Percentiles rank a stretch among this genome's conserved stretches.
These are phyloP conservation scores for Tuberolachnus salignus DNA, from an alignment of 2,888 invertebrate genomes.

Conservation along the genomic window DNA sequence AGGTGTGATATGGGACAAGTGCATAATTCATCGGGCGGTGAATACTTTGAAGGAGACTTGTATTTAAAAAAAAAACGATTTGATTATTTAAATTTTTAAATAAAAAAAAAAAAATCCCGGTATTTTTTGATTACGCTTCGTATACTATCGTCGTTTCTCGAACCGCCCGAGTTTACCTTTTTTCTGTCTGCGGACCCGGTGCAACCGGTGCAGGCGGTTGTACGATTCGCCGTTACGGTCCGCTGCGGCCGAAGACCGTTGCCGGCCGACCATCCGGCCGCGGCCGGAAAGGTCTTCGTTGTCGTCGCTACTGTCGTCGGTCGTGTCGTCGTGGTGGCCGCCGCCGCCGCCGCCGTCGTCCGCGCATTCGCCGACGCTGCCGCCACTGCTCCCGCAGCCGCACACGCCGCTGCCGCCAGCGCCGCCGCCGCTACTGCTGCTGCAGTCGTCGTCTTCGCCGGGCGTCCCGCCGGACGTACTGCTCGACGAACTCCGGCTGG, in stretches of 20 bases:
- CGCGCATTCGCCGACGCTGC: background rate
- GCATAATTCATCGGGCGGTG: no score
- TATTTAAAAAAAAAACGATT: no score
- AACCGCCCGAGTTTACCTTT: conserved; percentile 67
- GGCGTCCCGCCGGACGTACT: conserved; percentile 12
- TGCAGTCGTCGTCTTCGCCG: conserved; percentile 20
- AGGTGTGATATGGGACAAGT: no score
- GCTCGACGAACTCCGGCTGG: conserved; percentile 70
- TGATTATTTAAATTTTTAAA: no score
- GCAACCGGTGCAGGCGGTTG: conserved; percentile 72
- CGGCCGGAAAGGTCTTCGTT: conserved; percentile 25
- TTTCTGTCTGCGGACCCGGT: conserved; percentile 76
- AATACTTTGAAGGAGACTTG: no score
- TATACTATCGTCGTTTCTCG: no score
- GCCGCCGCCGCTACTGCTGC: background rate
- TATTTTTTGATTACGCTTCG: no score
- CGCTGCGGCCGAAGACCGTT: background rate
- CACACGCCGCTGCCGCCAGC: background rate
- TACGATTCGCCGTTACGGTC: conserved; percentile 62
- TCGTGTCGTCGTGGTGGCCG: conserved; percentile 68
- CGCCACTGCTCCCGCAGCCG: background rate
- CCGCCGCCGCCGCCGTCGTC: conserved; percentile 71
- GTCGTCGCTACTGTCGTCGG: conserved; percentile 65
- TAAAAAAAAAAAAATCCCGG: no score
- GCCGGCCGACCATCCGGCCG: background rate